Evolutionary conservation across 2,797 vertebrate species (phyloP).

Genomic region (Pantherophis alleghaniensis): DNA sequence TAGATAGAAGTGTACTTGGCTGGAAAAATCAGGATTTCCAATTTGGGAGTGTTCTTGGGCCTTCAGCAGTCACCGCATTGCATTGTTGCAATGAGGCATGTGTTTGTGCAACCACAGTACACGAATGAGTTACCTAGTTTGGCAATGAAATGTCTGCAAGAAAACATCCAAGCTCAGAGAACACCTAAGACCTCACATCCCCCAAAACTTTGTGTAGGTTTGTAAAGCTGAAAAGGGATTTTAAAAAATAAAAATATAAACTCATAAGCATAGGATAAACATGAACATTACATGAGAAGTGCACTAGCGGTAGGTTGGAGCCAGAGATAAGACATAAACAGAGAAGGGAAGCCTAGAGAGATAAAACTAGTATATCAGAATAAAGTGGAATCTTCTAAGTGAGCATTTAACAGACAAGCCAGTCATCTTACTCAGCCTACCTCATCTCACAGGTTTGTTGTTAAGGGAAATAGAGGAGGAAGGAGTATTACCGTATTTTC

Average conservation of each 20-base stretch:
- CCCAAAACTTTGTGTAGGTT: not conserved
- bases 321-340: conserved; percentile 6
- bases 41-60: not conserved
- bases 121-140: not conserved
- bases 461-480: not conserved
- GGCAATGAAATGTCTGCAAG: not conserved
- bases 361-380: conserved; percentile 18
- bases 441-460: not conserved
- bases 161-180: not conserved
- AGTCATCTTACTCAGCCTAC: not conserved
- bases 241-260: not conserved
- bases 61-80: not conserved
- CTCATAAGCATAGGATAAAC: conserved; percentile 5
- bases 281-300: conserved; percentile 5
- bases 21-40: not conserved
- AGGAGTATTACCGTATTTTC: not conserved
- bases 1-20: not conserved
- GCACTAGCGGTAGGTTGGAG: not conserved
- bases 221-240: conserved; percentile 10
- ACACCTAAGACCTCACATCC: not conserved
- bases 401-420: not conserved
- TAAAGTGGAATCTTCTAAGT: conserved; percentile 1
- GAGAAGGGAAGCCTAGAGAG: not conserved
- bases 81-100: not conserved
- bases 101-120: not conserved